Conservation (phyloP, 2,888 invertebrate species). For the Diaperis boleti region DNA sequence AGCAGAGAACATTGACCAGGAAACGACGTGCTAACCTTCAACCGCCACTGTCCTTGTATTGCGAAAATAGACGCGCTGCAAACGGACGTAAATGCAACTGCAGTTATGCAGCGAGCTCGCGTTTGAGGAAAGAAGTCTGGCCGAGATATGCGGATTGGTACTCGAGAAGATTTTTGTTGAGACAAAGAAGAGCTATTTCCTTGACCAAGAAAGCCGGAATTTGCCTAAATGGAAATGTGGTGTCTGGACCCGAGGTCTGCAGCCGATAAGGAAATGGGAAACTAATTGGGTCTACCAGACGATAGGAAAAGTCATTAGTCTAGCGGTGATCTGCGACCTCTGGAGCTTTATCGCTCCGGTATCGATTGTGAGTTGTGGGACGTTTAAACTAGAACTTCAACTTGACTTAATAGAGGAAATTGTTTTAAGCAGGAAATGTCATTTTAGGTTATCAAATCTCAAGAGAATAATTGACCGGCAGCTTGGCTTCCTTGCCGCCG, state of each 20-base stretch:
- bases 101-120: no score
- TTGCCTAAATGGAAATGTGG: neutral
- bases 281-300: conserved; percentile 38
- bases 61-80: conserved; percentile 54
- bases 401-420: conserved; percentile 47
- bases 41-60: conserved; percentile 57
- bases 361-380: conserved; percentile 31
- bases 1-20: conserved; percentile 59
- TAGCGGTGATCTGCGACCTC: conserved; percentile 34
- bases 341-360: conserved; percentile 28
- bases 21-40: conserved; percentile 57
- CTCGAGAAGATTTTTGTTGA: no score
- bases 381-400: conserved; percentile 36
- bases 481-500: conserved; percentile 35
- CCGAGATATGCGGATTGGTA: no score
- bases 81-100: conserved; percentile 17
- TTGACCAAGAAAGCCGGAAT: no score
- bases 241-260: conserved; percentile 19
- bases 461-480: conserved; percentile 43
- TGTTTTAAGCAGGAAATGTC: conserved; percentile 53
- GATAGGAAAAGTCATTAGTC: conserved; percentile 42
- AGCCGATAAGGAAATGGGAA: conserved; percentile 38
- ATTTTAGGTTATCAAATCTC: conserved; percentile 52
- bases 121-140: no score
- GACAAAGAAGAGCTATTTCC: neutral